phyloP scores from a whole-genome alignment of 2,113 vertebrate species.

The Fulica atra region DNA sequence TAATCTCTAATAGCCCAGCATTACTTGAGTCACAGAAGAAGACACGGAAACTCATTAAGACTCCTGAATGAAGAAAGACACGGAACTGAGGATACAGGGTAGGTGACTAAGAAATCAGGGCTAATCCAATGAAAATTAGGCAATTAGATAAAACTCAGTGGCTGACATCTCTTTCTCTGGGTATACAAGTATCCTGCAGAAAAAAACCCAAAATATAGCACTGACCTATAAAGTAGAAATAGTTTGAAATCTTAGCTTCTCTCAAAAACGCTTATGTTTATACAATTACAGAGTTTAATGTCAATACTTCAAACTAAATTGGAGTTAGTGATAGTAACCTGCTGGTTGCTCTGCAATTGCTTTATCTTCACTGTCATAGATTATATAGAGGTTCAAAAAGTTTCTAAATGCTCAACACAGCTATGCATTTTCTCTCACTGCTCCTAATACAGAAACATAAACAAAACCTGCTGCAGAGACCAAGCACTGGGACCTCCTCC shows the following conservation, averaged over 20 bases:
- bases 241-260: background rate
- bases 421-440: background rate
- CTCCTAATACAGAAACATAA: background rate
- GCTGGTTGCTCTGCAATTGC: background rate
- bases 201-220: background rate
- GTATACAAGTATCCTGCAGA: background rate
- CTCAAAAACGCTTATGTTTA: background rate
- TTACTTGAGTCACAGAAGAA: background rate
- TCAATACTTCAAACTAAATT: background rate
- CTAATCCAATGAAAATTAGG: background rate
- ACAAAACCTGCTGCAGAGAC: background rate
- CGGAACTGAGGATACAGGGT: background rate
- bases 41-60: background rate
- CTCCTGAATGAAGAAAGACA: background rate
- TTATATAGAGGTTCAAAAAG: background rate
- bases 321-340: background rate
- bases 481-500: background rate
- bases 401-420: background rate
- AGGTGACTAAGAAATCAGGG: background rate
- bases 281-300: background rate
- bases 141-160: background rate
- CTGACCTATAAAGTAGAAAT: background rate
- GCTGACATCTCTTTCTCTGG: background rate
- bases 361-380: background rate
- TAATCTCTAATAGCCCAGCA: background rate